Evolutionary conservation across 2,113 vertebrate species (phyloP), one percentile per base, ranked within the genome.

Genomic region (Zosterops borbonicus): DNA sequence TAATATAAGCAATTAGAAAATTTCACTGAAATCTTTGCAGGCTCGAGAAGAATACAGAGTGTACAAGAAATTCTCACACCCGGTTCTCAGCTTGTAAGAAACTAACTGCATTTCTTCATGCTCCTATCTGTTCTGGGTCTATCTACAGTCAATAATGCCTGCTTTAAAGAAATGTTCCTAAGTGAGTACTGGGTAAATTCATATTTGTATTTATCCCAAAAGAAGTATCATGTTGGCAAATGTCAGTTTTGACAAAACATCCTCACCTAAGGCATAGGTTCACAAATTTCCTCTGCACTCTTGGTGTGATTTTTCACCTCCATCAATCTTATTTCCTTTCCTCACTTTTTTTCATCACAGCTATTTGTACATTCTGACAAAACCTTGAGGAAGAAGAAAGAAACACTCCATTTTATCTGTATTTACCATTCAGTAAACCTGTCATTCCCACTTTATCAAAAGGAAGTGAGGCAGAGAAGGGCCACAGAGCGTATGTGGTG

Each of bases 211-310:
- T 82, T 93, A 94, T 65, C 35, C 60, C 2, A 0, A 71, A 86
- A 89, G 65, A 91, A 82, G 55, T 44, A 87, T 68, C 53, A 49
- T 37, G 56, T 53, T 77, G 80, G 47, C 27, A 82, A 92, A 87
- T 39, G 69, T 71, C 77, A 84, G 87, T 84, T 94, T 91, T 91
- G 86, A 95, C 69, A 89, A 93, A 88, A 95, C 33, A 86, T 49
- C 89, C 65, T 87, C 80, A 95, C 60, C 87, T 91, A 89, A 58
- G 60, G 53, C 65, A 89, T 4, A 71, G 65, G 69, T 92, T 92
- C 74, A 80, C 65, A 89, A 78, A 87, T 89, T 89, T 92, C 89
- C 68, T 86, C 82, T 85, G 83, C 73, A 78, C 63, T 71, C 60
- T 41, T 67, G 29, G 74, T 75, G 77, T 27, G 69, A 84, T 91